A percentile compares a stretch with the other conserved stretches of the same genome.
Evolutionary conservation across 2,797 vertebrate genomes (phyloP).

Genomic region (Sebastes ruberrimus): DNA sequence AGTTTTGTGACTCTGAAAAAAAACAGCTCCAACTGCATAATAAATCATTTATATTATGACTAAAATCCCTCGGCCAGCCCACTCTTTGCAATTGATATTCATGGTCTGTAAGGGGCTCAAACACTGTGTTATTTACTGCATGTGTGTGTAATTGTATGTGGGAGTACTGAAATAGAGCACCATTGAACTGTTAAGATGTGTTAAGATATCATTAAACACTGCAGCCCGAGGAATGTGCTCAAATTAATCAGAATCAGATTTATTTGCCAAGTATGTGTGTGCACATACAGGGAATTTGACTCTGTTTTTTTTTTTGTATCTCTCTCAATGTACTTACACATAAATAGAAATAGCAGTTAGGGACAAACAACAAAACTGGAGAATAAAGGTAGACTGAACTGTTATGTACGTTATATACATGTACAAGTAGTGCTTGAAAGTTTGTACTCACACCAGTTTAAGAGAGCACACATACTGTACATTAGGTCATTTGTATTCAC

Average conservation of each 20-base stretch:
- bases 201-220: not conserved
- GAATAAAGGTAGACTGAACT: too few relatives aligned
- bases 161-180: not conserved
- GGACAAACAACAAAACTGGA: too few relatives aligned
- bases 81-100: not conserved
- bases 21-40: not conserved
- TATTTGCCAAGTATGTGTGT: too few relatives aligned
- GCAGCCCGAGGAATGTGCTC: not conserved
- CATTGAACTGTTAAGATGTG: not conserved
- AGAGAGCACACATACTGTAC: not conserved
- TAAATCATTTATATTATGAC: conserved; percentile 34
- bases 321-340: too few relatives aligned
- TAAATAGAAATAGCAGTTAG: too few relatives aligned
- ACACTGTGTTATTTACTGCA: not conserved
- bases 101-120: not conserved
- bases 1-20: not conserved
- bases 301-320: too few relatives aligned
- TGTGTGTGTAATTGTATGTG: not conserved
- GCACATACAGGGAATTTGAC: too few relatives aligned
- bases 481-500: conserved; percentile 17
- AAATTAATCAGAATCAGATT: too few relatives aligned
- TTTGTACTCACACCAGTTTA: not conserved
- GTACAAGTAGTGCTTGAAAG: too few relatives aligned
- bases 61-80: not conserved
- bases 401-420: too few relatives aligned